Base-by-base conservation (phyloP, 2,797 vertebrate species). In the Columba guinea region DNA sequence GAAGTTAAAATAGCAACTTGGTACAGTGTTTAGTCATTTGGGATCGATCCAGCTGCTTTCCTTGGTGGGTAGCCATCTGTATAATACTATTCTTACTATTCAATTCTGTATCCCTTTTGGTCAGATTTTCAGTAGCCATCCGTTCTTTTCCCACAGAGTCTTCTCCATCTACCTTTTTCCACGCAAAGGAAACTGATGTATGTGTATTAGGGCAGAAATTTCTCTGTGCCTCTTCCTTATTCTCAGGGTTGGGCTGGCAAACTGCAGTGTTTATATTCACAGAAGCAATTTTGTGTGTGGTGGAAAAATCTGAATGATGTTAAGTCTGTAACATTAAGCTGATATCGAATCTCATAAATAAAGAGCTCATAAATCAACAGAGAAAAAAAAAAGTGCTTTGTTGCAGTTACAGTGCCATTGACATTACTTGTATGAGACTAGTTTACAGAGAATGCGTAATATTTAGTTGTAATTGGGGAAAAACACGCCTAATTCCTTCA, bases 1-100 rank as follows among this genome's bases (percentile, higher is more conserved):
- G 87, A 62, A 87, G 71, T 82, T 88, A 84, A 93, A 89, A 44
- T 70, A 70, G 80, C 39, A 84, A 46, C 77, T 64, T 90, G 65
- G 46, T 68, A 14, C 17, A 17, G 32, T 53, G 37, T 84, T 90
- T 32, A 84, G 58, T 62, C 53, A 58, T 88, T 90, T 89, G 67
- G 77, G 67, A 59, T 88, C 59, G 69, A 0, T 90, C 46, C 80
- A 90, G 69, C 21, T 56, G 37, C 52, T 82, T 73, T 30, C 62
- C 73, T 92, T 75, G 81, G 58, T 84, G 65, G 75, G 58, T 63
- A 78, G 46, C 77, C 55, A 53, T 89, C 83, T 90, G 58, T 74
- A 65, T 84, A 39, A 52, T 26, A 27, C 49, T 75, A 20, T 52
- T 86, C 34, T 39, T 65, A 39, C 34, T 55, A 32, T 88, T 60